Evolutionary conservation across 2,888 invertebrate species (phyloP).

Genomic region (Unio pictorum): DNA sequence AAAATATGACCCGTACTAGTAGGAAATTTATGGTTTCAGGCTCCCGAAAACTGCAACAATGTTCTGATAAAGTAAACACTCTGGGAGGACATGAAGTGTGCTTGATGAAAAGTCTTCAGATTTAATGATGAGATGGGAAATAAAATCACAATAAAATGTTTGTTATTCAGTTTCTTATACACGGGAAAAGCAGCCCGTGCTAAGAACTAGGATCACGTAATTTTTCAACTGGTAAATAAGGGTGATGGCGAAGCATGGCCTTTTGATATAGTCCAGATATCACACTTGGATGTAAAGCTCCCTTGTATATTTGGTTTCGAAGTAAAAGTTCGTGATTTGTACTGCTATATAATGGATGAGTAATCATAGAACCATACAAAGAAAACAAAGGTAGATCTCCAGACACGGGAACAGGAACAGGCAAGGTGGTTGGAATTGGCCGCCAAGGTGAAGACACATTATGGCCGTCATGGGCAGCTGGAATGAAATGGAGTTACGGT

Average conservation of each 20-base stretch:
- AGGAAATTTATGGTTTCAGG: too few relatives aligned
- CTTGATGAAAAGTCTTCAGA: too few relatives aligned
- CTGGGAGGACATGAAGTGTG: too few relatives aligned
- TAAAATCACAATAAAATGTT: too few relatives aligned
- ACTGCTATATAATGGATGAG: conserved; percentile 25
- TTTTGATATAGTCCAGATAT: conserved; percentile 15
- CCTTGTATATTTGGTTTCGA: conserved; percentile 26
- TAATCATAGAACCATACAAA: conserved; percentile 30
- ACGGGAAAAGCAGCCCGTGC: not conserved
- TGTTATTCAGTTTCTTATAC: too few relatives aligned
- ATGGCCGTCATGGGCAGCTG: conserved; percentile 4
- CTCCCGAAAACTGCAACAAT: too few relatives aligned
- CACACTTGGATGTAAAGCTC: conserved; percentile 12
- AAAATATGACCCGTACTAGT: too few relatives aligned
- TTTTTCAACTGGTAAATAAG: conserved; percentile 23
- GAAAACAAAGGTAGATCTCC: conserved; percentile 27
- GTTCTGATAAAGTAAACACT: too few relatives aligned
- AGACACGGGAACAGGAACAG: conserved; percentile 22
- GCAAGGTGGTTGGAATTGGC: conserved; percentile 22
- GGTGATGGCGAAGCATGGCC: conserved; percentile 27
- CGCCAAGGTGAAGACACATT: conserved; percentile 13
- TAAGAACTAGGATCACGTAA: not conserved
- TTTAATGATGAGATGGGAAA: too few relatives aligned
- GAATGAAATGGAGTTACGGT: conserved; percentile 1
- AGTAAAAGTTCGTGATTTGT: conserved; percentile 30